These are phyloP conservation scores for Oenanthe oenanthe DNA, from an alignment of 2,113 vertebrate genomes.

Conservation along the genomic window DNA sequence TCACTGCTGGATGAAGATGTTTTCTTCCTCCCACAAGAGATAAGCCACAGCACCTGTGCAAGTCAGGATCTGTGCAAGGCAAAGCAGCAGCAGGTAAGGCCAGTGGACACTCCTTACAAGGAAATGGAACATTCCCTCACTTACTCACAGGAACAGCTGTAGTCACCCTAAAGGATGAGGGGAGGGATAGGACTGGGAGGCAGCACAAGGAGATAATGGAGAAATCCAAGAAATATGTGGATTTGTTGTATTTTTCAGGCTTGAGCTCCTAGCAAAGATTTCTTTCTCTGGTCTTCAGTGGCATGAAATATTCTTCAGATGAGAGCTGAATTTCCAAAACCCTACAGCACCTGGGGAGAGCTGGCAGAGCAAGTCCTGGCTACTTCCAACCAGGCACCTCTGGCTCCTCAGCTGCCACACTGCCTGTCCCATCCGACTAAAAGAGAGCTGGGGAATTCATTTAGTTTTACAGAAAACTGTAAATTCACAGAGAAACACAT, in stretches of 20 bases:
- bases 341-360: background rate
- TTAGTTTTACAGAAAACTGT: background rate
- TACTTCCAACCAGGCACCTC: background rate
- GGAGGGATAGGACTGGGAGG: background rate
- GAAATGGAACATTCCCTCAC: background rate
- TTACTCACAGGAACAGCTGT: fast-evolving
- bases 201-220: background rate
- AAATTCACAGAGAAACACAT: background rate
- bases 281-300: background rate
- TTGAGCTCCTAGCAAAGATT: background rate
- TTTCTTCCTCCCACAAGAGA: background rate
- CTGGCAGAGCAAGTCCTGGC: background rate
- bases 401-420: fast-evolving
- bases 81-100: slow-evolving; percentile 19
- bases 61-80: background rate
- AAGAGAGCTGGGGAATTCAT: background rate
- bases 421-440: background rate
- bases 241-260: background rate
- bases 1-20: background rate
- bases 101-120: background rate
- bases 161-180: background rate
- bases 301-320: background rate
- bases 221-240: background rate
- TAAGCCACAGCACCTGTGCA: background rate
- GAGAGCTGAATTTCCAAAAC: background rate